Conservation (phyloP, 2,113 vertebrate species). For the Microtus ochrogaster region DNA sequence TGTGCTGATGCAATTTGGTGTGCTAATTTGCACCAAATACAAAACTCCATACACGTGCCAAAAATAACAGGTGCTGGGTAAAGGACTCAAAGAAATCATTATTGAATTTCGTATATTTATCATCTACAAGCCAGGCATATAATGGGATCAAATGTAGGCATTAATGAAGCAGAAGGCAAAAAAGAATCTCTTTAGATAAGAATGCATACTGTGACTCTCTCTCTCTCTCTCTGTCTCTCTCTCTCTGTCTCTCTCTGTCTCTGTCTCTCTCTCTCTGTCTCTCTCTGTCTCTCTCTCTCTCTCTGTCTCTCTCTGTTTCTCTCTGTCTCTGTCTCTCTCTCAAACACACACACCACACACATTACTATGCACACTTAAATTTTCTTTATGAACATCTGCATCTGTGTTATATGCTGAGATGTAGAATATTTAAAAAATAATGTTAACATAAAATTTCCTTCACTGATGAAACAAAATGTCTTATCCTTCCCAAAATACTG, state of each 20-base stretch:
- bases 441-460: conserved; percentile 1
- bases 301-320: background rate
- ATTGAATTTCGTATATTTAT: conserved; percentile 80
- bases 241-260: no score
- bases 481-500: background rate
- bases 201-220: background rate
- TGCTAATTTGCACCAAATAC: conserved; percentile 72
- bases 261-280: no score
- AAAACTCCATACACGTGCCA: conserved; percentile 54
- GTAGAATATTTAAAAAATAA: background rate
- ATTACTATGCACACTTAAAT: background rate
- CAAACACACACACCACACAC: no score
- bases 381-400: background rate
- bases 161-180: conserved; percentile 73
- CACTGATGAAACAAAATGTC: background rate
- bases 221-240: background rate
- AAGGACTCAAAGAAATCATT: conserved; percentile 52
- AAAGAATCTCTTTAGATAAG: conserved; percentile 72
- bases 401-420: background rate
- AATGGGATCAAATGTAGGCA: conserved; percentile 61
- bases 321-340: no score
- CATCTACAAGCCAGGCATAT: conserved; percentile 58
- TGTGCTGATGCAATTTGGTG: conserved; percentile 61
- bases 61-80: conserved; percentile 69
- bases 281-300: background rate